Evolutionary conservation across 2,113 vertebrate species (phyloP), one percentile per base, ranked within the genome.

Genomic region (Tragelaphus buxtoni): DNA sequence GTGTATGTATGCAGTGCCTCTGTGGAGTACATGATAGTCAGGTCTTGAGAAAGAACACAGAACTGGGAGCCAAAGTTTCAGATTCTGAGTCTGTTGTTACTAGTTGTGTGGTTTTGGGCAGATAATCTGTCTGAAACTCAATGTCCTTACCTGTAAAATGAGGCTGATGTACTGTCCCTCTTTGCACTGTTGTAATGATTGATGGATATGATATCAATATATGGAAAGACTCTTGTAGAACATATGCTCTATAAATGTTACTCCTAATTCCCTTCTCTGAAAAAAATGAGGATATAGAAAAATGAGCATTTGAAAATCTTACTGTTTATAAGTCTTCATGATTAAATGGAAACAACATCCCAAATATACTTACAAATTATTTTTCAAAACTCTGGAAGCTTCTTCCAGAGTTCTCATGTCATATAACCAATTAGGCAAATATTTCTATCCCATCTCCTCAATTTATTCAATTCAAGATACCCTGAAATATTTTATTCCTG

Each of bases 401-500:
- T 35, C 30, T 80, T 74, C 58, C 17, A 92, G 55, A 77, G 35
- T 61, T 9, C 22, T 45, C 24, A 9, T 22, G 56, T 47, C 30
- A 69, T 56, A 14, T 81, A 81, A 81, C 81, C 9, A 47, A 92
- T 51, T 53, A 95, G 49, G 49, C 58, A 91, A 94, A 84, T 84
- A 58, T 83, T 95, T 94, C 89, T 83, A 69, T 83, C 42, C 49
- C 30, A 63, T 51, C 5, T 45, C 39, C 14, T 88, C 53, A 94
- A 88, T 39, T 94, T 65, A 22, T 47, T 83, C 47, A 39, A 53
- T 90, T 65, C 61, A 79, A 96, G 95, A 77, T 72, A 81, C 65
- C 72, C n/a, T 82, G 80, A 93, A 92, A 85, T 95, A 94, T 77
- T 96, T 97, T 79, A 35, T 74, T 94, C 60, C 65, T 79, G 24